Conservation (phyloP, 2,113 vertebrate species). For the Cyprinodon brontotheroides region DNA sequence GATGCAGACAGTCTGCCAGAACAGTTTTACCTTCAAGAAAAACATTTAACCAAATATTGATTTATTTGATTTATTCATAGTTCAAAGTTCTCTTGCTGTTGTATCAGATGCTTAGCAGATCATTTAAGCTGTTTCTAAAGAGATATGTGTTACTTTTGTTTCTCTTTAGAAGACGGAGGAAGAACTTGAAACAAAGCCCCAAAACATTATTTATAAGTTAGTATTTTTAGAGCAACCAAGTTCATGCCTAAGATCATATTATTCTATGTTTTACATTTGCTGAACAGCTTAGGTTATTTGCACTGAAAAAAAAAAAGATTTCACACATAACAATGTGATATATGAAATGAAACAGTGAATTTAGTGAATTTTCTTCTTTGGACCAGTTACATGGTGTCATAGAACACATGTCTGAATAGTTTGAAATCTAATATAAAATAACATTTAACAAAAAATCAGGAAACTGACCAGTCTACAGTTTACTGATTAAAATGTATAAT, state of each 20-base stretch:
- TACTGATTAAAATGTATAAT: neutral
- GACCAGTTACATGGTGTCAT: too few relatives aligned
- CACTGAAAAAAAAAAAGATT: neutral
- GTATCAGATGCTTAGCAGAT: neutral
- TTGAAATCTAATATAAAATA: neutral
- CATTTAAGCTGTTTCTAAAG: neutral
- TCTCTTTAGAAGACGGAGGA: slow-evolving; percentile 12
- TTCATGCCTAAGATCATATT: neutral
- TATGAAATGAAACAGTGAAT: neutral
- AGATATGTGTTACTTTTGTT: neutral
- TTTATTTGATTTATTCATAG: neutral
- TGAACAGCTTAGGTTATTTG: neutral
- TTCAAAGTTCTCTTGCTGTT: neutral
- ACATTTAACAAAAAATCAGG: neutral
- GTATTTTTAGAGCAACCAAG: neutral
- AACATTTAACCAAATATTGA: neutral
- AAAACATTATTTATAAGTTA: neutral
- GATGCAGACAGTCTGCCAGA: neutral
- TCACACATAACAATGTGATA: neutral
- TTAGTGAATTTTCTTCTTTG: too few relatives aligned
- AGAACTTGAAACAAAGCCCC: slow-evolving; percentile 1
- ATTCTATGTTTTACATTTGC: neutral
- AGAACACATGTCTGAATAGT: too few relatives aligned
- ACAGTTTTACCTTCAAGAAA: neutral
- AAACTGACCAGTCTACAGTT: neutral